phyloP scores from a whole-genome alignment of 2,113 vertebrate species.

The Hippocampus mohnikei region DNA sequence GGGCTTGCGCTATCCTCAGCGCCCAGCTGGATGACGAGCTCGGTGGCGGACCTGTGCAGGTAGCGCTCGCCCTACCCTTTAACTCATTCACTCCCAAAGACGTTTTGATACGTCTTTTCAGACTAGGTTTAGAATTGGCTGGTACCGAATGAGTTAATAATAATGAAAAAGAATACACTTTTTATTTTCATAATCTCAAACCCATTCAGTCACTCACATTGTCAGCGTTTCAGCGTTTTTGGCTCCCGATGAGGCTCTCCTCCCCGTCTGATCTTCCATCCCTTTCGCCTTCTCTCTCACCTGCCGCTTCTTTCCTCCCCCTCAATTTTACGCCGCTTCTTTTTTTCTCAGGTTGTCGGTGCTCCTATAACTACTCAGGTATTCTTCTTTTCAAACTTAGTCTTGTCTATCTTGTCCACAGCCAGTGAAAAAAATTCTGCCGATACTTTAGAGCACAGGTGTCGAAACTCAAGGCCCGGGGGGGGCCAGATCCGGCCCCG shows the following conservation, averaged over 20 bases:
- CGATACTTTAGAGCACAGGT: neutral
- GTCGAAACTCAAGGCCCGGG: too few relatives aligned
- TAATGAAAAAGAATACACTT: too few relatives aligned
- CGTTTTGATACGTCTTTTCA: too few relatives aligned
- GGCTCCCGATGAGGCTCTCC: constrained; percentile 7
- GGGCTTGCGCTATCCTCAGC: constrained; percentile 82
- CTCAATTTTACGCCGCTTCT: constrained; percentile 38
- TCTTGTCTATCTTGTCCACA: constrained; percentile 33
- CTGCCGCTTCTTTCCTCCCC: constrained; percentile 18
- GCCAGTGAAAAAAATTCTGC: constrained; percentile 4
- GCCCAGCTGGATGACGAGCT: constrained; percentile 91
- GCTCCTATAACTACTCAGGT: constrained; percentile 76
- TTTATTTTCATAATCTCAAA: neutral
- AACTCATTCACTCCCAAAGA: too few relatives aligned
- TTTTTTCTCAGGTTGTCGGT: constrained; percentile 69
- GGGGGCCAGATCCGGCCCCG: too few relatives aligned
- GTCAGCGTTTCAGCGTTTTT: constrained; percentile 13
- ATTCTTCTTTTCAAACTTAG: constrained; percentile 30
- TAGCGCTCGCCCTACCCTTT: constrained; percentile 38
- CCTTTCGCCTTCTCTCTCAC: constrained; percentile 14
- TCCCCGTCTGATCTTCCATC: constrained; percentile 34
- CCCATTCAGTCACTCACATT: constrained; percentile 8
- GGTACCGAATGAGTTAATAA: too few relatives aligned
- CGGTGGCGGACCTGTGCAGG: constrained; percentile 90
- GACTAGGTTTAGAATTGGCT: too few relatives aligned